phyloP scores from a whole-genome alignment of 2,797 vertebrate genomes.

The Calcarius lapponicus region DNA sequence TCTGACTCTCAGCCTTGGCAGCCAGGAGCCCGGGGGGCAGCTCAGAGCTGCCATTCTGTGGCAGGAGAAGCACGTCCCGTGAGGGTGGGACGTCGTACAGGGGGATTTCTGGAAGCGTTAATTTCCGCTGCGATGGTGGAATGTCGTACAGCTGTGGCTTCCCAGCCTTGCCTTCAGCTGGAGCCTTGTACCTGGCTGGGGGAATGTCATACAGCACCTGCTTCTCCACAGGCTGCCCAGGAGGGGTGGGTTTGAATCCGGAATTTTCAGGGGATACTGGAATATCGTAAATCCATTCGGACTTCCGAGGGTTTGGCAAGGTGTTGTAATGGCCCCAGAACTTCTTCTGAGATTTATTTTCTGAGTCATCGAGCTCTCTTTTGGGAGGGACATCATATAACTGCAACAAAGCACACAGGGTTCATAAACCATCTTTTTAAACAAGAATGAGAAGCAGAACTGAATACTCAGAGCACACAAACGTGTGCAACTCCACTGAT shows the following conservation, averaged over 20 bases:
- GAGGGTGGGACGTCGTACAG: slow-evolving; percentile 27
- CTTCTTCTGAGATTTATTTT: slow-evolving; percentile 62
- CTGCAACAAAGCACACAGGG: slow-evolving; percentile 66
- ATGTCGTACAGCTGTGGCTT: not conserved
- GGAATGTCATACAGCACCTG: slow-evolving; percentile 31
- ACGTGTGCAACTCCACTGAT: not conserved
- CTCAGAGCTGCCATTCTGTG: slow-evolving; percentile 2
- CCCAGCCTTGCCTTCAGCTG: not conserved
- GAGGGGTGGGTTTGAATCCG: not conserved
- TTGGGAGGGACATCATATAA: slow-evolving; percentile 79
- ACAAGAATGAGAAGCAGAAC: not conserved
- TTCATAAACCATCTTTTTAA: not conserved
- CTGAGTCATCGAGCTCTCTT: slow-evolving; percentile 74
- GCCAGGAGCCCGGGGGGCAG: slow-evolving; percentile 7
- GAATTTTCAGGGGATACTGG: slow-evolving; percentile 79
- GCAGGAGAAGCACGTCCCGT: not conserved
- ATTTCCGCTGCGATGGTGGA: slow-evolving; percentile 45
- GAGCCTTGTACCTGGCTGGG: not conserved
- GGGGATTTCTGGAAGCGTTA: not conserved
- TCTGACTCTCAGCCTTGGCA: slow-evolving; percentile 43
- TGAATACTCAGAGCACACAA: not conserved
- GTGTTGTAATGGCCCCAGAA: slow-evolving; percentile 72
- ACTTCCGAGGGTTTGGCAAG: slow-evolving; percentile 79
- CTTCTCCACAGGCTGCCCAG: not conserved
- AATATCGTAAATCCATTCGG: slow-evolving; percentile 89